Evolutionary conservation across 1,140 invertebrate species (phyloP), one percentile per base, ranked within the genome.

Genomic region (Phymorhynchus buccinoides): DNA sequence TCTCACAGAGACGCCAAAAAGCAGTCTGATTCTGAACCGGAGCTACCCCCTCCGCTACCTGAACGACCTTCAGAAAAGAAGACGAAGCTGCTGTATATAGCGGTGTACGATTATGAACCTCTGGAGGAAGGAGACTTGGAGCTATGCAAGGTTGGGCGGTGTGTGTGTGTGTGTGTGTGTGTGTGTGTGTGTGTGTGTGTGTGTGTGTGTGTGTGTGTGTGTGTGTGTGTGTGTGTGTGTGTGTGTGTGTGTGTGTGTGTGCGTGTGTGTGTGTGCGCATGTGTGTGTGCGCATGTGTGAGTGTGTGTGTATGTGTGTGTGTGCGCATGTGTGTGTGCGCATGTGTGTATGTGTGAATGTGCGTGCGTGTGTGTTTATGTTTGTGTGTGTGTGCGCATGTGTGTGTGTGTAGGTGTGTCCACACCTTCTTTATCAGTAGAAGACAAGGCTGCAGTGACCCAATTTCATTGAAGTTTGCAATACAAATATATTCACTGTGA

Each of bases 181-280:
- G 66, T 71, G 66, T 71, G 71, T 73, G 71, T 73, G 71, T 73
- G 7, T 37, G 14, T 35, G 3, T 35, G 3, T 73, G 14, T 73
- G 71, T 73, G 71, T 73, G 71, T 73, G 37, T 73, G 37, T 73
- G 37, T 73, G 71, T 73, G 71, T 73, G 71, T 73, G 71, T 73
- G 71, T 73, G 71, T 73, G 32, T 73, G 71, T 73, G 71, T 73
- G 71, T 73, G 32, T 73, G 32, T 32, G 71, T 35, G 32, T 32
- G 71, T 32, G 71, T 32, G 14, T 9, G 71, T 12, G 71, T 6
- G 32, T 73, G 71, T 35, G 30, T 35, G 71, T 73, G 71, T 73
- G 71, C 35, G 71, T 73, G 71, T 73, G 71, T 73, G 71, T 73
- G 71, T 73, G 71, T 73, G 71, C 35, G 71, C 35, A 32, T 73